Base-by-base conservation (phyloP, 2,113 vertebrate species). In the Phycodurus eques region DNA sequence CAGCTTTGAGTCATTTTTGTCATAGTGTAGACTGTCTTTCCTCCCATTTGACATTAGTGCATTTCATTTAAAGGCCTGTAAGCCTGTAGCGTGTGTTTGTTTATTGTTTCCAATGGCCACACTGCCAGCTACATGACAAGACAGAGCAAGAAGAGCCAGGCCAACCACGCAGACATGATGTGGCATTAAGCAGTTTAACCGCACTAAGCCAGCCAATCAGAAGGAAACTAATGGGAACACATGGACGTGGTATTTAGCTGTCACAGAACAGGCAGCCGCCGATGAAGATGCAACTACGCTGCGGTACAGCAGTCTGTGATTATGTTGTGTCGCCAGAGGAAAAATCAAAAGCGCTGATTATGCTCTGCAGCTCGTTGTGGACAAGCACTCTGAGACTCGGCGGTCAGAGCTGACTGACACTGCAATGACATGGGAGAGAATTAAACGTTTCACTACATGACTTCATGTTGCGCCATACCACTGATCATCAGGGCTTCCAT, bases 331-430 rank as follows among this genome's bases (percentile, higher is more conserved):
- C 67, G 78, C 69, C 77, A 80, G 77, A 77, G 80, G 86, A 79
- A 90, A 27, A 91, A 88, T 88, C 85, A 90, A 90, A 90, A 83
- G 87, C 70, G 0, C 79, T 88, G 88, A 90, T 90, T 90, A 82
- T 75, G 42, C 75, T 85, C 47, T 73, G 72, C 72, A 80, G 81
- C 80, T 86, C 44, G 2, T 72, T 81, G 73, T 67, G 81, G 75
- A 83, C 83, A 64, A 35, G 77, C 75, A 69, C 74, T 78, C 78
- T 75, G 59, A 79, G 79, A 54, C 71, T 68, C 54, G 14, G 87
- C 39, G 87, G 88, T 86, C 80, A 79, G 80, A 82, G 31, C 31
- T 82, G 87, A 88, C 75, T 87, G 85, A 88, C 88, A 84, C 57
- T 84, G 71, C 53, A 72, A 83, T 70, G 73, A 77, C 82, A 80